phyloP scores from a whole-genome alignment of 2,888 invertebrate genomes.

The Nomada fabriciana region DNA sequence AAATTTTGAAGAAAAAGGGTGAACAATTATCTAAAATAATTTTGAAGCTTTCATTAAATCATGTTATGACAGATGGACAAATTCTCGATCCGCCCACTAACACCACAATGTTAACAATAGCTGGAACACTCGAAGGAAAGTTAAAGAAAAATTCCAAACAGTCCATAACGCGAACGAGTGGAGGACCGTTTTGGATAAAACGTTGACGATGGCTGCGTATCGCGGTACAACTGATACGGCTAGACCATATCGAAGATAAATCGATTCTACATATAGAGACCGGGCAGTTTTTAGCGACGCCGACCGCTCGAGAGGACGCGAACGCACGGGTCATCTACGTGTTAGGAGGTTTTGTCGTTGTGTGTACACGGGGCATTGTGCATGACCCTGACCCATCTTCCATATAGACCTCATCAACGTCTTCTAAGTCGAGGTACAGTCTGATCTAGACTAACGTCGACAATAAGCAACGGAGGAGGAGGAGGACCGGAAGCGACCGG shows the following conservation, averaged over 20 bases:
- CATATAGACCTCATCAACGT: slow-evolving; percentile 79
- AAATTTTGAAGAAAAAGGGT: not conserved
- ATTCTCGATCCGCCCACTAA: not conserved
- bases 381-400: slow-evolving; percentile 81
- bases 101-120: no score
- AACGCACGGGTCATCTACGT: slow-evolving; percentile 22
- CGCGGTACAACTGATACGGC: no score
- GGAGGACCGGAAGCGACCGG: slow-evolving; percentile 59
- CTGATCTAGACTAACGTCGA: slow-evolving; percentile 62
- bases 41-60: not conserved
- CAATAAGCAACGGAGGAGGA: slow-evolving; percentile 49
- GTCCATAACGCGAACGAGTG: not conserved
- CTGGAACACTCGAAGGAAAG: no score
- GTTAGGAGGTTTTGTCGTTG: slow-evolving; percentile 70
- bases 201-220: no score
- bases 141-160: not conserved
- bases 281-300: slow-evolving; percentile 4
- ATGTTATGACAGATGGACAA: not conserved
- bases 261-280: not conserved
- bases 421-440: slow-evolving; percentile 79
- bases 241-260: no score
- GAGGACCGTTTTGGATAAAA: no score
- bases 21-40: not conserved
- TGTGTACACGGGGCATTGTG: slow-evolving; percentile 77
- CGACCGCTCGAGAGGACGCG: not conserved